Conservation (phyloP, 2,888 invertebrate genomes). For the Cotesia congregata region DNA sequence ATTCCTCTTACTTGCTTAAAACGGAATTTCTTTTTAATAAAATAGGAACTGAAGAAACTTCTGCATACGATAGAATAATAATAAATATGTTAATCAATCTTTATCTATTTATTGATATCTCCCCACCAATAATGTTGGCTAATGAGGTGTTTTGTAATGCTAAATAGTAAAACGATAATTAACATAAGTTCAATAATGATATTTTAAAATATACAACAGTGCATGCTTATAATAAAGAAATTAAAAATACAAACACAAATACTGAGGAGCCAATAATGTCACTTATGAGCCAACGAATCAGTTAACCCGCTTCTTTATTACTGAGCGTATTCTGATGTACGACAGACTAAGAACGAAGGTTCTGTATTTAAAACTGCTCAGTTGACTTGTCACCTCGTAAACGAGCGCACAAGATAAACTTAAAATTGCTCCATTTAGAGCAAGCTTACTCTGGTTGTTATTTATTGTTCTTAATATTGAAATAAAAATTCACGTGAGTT, state of each 20-base stretch:
- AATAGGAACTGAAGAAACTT: neutral
- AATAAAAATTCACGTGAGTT: neutral
- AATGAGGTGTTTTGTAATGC: neutral
- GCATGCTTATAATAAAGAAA: neutral
- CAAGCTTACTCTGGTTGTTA: neutral
- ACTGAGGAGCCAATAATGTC: constrained; percentile 22
- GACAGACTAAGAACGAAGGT: neutral
- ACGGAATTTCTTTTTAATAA: neutral
- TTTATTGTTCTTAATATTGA: neutral
- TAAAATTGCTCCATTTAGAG: neutral
- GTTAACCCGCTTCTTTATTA: constrained; percentile 61
- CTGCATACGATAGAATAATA: neutral
- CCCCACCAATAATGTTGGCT: neutral
- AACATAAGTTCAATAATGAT: neutral
- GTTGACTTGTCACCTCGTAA: constrained; percentile 10
- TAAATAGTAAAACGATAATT: neutral
- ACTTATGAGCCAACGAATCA: constrained; percentile 53
- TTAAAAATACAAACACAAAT: neutral
- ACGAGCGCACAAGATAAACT: neutral
- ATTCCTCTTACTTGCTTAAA: neutral
- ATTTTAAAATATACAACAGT: neutral
- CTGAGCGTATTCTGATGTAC: constrained; percentile 13
- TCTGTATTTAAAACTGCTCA: neutral
- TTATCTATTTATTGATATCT: neutral
- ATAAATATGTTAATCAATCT: neutral